phyloP scores from a whole-genome alignment of 2,888 invertebrate species.

The Lepidocyrtoides sp. region DNA sequence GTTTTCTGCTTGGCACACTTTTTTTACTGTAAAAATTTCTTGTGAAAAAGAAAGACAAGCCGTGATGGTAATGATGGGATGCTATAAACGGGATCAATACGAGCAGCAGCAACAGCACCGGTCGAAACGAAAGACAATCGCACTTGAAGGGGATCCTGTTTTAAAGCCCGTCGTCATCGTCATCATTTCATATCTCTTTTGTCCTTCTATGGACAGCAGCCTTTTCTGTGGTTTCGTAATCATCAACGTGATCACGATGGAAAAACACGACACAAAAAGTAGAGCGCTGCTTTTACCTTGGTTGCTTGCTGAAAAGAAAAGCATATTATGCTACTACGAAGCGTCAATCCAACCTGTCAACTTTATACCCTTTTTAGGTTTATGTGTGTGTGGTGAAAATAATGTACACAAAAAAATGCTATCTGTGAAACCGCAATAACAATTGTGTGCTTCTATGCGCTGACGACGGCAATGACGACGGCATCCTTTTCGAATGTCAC shows the following conservation, averaged over 20 bases:
- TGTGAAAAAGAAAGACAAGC: background rate
- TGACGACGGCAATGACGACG: too few relatives aligned
- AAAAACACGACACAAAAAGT: too few relatives aligned
- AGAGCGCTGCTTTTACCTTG: too few relatives aligned
- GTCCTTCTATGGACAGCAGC: too few relatives aligned
- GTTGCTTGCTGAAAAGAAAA: background rate
- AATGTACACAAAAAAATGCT: too few relatives aligned
- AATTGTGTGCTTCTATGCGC: too few relatives aligned
- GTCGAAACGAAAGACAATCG: slow-evolving; percentile 3
- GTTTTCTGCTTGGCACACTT: background rate
- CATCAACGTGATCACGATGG: too few relatives aligned
- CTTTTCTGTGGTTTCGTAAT: background rate
- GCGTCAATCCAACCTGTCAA: slow-evolving; percentile 5
- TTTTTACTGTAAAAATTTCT: background rate
- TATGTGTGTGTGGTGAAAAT: too few relatives aligned
- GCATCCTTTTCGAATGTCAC: too few relatives aligned
- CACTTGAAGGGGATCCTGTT: slow-evolving; percentile 4
- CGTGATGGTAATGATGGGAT: background rate
- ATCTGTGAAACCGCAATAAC: too few relatives aligned
- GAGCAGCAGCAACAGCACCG: background rate
- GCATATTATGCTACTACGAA: too few relatives aligned
- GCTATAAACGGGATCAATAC: background rate
- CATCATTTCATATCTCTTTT: too few relatives aligned
- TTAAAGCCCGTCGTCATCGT: background rate
- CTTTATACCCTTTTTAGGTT: background rate